Evolutionary conservation across 2,797 vertebrate genomes (phyloP).

Genomic region (Leptatherina wallacei): DNA sequence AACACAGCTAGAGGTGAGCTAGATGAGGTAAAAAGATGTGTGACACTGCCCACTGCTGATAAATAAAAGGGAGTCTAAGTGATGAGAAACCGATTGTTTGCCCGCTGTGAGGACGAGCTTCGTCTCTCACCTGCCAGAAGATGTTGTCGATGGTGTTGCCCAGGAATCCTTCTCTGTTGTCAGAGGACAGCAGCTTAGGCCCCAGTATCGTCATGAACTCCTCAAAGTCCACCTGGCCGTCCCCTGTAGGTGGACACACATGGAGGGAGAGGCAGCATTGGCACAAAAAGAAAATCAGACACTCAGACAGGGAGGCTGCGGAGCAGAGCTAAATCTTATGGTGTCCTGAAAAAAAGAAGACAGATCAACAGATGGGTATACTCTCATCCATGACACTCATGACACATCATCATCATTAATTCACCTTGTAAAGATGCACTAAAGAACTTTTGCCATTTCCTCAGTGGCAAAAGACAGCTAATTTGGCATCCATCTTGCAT

Average conservation of each 20-base stretch:
- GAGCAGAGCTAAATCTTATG: constrained; percentile 39
- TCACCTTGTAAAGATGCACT: constrained; percentile 38
- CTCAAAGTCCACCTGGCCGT: constrained; percentile 96
- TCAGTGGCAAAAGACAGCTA: too few relatives aligned
- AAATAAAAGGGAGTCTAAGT: constrained; percentile 31
- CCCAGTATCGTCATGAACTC: constrained; percentile 98
- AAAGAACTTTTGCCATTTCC: too few relatives aligned
- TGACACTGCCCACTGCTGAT: constrained; percentile 4
- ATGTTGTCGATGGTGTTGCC: constrained; percentile 96
- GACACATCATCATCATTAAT: constrained; percentile 32
- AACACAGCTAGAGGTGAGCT: constrained; percentile 40
- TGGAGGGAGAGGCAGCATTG: constrained; percentile 9
- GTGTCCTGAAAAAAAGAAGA: constrained; percentile 42
- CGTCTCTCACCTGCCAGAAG: constrained; percentile 93
- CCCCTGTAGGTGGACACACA: constrained; percentile 77
- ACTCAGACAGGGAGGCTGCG: constrained; percentile 23
- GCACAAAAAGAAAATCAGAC: constrained; percentile 39
- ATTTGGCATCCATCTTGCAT: too few relatives aligned
- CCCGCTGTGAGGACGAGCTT: constrained; percentile 12
- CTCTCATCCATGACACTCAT: constrained; percentile 32
- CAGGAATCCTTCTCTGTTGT: constrained; percentile 93
- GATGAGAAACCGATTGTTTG: constrained; percentile 30
- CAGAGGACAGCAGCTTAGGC: constrained; percentile 92
- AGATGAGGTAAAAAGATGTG: constrained; percentile 35
- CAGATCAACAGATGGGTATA: constrained; percentile 54